Evolutionary conservation across 2,113 vertebrate species (phyloP), one percentile per base, ranked within the genome.

Genomic region (Notechis scutatus): DNA sequence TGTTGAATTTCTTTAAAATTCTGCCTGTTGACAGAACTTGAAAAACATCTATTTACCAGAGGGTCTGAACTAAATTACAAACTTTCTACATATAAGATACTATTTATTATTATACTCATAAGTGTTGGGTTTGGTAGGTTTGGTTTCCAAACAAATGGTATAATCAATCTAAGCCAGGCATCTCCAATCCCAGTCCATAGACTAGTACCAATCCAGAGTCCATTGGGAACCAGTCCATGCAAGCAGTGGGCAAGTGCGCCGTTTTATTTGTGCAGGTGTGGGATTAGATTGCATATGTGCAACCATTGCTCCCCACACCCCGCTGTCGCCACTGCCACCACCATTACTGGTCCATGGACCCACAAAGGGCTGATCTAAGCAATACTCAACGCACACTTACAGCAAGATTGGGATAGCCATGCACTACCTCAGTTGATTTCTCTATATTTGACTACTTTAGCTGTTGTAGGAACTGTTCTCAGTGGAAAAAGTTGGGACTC

Each of bases 281-380:
- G 29, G 29, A 69, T 34, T 69, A 69, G 64, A 14, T 26, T 50
- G 45, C 86, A 2, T 5, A 52, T 26, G 0, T 52, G 12, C 8
- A 52, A 87, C 42, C 18, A 24, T 11, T 21, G 6, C 42, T 47
- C 0, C 11, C 1, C 8, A 8, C 42, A 5, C 81, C 21, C 7
- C 3, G 1, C 7, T 0, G 2, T 42, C 42, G 1, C 26, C 26
- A n/a, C 1, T n/a, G 26, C 61, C 61, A 10, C 24, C 10, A 1
- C 39, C 15, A 34, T 26, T 29, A 29, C 29, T 69, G 29, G 64
- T 69, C 64, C 9, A 61, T 61, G 59, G 24, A 26, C 24, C 57
- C 64, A 34, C 14, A 69, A 34, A 69, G 14, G 14, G 2, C 64
- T 69, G 5, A 42, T 81, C 18, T 81, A 12, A 87, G 10, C 85